Base-by-base conservation (phyloP, 2,113 vertebrate genomes). In the Oplegnathus fasciatus region DNA sequence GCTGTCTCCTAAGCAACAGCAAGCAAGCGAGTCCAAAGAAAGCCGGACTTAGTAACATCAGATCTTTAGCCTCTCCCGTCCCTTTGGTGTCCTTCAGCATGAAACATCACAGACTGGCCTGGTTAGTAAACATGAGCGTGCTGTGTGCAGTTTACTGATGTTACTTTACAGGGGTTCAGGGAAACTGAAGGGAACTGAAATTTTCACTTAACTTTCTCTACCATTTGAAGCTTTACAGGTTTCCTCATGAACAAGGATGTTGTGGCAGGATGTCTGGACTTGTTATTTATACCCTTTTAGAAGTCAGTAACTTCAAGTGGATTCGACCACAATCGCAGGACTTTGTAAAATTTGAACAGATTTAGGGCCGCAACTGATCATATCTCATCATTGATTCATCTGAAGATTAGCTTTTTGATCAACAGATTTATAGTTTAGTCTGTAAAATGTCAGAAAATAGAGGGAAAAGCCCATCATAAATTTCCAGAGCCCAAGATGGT, bases 1-100 rank as follows among this genome's bases (percentile, higher is more conserved):
- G 65, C 57, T 5, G 70, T 89, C 75, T 88, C 86, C 84, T 85
- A 79, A 90, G 92, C 86, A 87, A 88, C 90, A 60, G 78, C 17
- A 5, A 73, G 73, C 44, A 0, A 54, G 80, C 0, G 32, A 75
- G 55, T 85, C 82, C 69, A 75, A 58, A 86, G 84, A 70, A 84
- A 70, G 68, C 44, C 37, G 69, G 82, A 86, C 79, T 34, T 30
- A 54, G 80, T 61, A 71, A 18, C 75, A 80, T 83, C 64, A 78
- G 82, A 89, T 82, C 78, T 88, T 83, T 78, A 68, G 71, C 54
- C 75, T 76, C 71, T 30, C 24, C 34, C 28, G 26, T 87, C 74
- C 78, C 83, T 78, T 85, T 85, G 86, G 85, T 89, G 86, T 89
- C 89, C 83, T 80, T 78, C 78, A 83, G 78, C 78, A 30, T 30